These are phyloP conservation scores for Hystrix brachyura DNA, from an alignment of 2,113 vertebrate species.

Conservation along the genomic window DNA sequence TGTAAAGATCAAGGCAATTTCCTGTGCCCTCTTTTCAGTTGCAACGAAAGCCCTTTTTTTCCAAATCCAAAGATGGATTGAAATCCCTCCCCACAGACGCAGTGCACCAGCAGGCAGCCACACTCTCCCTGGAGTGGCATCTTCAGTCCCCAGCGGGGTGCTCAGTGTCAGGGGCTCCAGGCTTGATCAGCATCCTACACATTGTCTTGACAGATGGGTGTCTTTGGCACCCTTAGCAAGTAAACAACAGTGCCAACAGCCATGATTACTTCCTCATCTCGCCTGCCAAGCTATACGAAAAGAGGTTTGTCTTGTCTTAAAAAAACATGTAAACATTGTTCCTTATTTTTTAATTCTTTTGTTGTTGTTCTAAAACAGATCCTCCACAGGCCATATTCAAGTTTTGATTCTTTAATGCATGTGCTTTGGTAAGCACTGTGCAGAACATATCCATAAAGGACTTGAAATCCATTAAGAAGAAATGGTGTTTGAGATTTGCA, in stretches of 20 bases:
- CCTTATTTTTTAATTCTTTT: conserved; percentile 45
- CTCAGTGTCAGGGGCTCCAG: conserved; percentile 55
- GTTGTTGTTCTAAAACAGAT: conserved; percentile 42
- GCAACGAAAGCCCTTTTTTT: conserved; percentile 1
- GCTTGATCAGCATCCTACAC: conserved; percentile 68
- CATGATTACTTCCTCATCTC: conserved; percentile 17
- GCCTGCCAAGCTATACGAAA: conserved; percentile 43
- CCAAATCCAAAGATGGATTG: conserved; percentile 39
- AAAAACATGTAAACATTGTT: background rate
- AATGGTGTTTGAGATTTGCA: background rate
- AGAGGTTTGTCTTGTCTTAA: conserved; percentile 25
- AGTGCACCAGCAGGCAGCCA: background rate
- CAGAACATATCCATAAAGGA: background rate
- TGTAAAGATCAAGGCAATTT: conserved; percentile 59
- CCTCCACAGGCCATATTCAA: conserved; percentile 1
- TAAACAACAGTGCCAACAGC: conserved; percentile 59
- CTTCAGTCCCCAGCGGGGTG: conserved; percentile 16
- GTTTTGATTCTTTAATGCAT: background rate
- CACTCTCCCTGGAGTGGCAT: conserved; percentile 63
- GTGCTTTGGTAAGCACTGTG: background rate
- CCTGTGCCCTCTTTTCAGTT: background rate
- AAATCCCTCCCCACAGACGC: conserved; percentile 6
- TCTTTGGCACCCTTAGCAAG: conserved; percentile 69
- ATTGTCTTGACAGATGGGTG: conserved; percentile 77
- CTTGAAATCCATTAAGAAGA: background rate